These are phyloP conservation scores for Amphiprion ocellaris DNA, from an alignment of 2,113 vertebrate species.

Conservation along the genomic window DNA sequence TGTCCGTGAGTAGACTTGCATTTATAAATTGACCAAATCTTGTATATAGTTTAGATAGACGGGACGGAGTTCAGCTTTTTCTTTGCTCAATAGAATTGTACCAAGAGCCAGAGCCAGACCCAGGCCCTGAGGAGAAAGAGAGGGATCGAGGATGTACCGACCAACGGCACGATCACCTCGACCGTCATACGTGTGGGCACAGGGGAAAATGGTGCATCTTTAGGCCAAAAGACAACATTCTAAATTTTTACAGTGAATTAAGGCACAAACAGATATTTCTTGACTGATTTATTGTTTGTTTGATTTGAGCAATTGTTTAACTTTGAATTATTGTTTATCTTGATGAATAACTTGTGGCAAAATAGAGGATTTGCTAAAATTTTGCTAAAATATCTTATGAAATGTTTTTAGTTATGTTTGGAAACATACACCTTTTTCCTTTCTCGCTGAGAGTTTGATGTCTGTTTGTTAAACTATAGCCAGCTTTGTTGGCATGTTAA, in stretches of 20 bases:
- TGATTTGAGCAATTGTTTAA: too few species aligned
- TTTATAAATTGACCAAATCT: background rate
- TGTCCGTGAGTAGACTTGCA: conserved; percentile 71
- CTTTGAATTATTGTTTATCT: too few species aligned
- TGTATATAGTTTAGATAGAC: background rate
- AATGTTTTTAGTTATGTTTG: too few species aligned
- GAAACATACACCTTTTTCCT: too few species aligned
- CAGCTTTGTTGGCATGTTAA: too few species aligned
- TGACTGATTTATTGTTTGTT: too few species aligned
- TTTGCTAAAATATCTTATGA: too few species aligned
- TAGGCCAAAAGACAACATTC: background rate
- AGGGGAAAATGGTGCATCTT: conserved; percentile 47
- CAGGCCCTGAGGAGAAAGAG: conserved; percentile 49
- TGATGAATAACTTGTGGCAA: too few species aligned
- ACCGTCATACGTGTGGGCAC: conserved; percentile 60
- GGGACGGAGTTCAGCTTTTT: background rate
- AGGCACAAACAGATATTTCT: background rate
- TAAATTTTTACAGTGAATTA: background rate
- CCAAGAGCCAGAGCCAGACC: too few species aligned
- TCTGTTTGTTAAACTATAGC: too few species aligned
- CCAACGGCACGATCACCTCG: conserved; percentile 74
- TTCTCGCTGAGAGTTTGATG: too few species aligned
- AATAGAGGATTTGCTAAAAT: too few species aligned
- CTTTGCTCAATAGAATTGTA: conserved; percentile 51
- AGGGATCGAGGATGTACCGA: background rate